Evolutionary conservation across 2,113 vertebrate genomes (phyloP).

Genomic region (Laterallus jamaicensis): DNA sequence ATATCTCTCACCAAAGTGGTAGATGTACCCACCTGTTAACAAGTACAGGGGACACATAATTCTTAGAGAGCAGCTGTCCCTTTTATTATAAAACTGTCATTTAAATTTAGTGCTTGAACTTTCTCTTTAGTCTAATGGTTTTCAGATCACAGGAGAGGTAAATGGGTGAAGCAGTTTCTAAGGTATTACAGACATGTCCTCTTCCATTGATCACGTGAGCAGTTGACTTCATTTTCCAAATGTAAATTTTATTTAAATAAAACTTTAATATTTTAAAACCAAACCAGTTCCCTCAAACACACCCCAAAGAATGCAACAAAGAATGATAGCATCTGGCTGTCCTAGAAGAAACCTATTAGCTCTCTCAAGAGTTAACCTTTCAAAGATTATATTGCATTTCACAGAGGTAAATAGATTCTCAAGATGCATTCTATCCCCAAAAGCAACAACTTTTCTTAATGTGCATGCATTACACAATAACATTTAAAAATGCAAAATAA

Average conservation of each 20-base stretch:
- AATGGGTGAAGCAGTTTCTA: not conserved
- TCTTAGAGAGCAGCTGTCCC: not conserved
- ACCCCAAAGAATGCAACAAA: not conserved
- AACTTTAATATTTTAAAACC: not conserved
- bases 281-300: not conserved
- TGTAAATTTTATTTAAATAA: not conserved
- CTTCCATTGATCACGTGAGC: not conserved
- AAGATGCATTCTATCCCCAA: not conserved
- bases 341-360: not conserved
- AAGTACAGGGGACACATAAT: not conserved
- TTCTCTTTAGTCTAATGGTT: not conserved
- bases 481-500: slow-evolving; percentile 38
- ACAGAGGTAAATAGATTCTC: not conserved
- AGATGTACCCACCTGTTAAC: not conserved
- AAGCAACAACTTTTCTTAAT: not conserved
- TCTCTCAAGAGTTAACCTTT: not conserved
- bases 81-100: not conserved
- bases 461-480: not conserved
- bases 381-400: not conserved
- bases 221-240: not conserved
- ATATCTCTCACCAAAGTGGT: not conserved
- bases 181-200: not conserved
- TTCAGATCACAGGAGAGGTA: not conserved
- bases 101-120: not conserved
- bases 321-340: not conserved